Percentiles rank a stretch among this genome's conserved stretches.
phyloP scores from a whole-genome alignment of 2,113 vertebrate genomes.

The Apteryx mantelli region DNA sequence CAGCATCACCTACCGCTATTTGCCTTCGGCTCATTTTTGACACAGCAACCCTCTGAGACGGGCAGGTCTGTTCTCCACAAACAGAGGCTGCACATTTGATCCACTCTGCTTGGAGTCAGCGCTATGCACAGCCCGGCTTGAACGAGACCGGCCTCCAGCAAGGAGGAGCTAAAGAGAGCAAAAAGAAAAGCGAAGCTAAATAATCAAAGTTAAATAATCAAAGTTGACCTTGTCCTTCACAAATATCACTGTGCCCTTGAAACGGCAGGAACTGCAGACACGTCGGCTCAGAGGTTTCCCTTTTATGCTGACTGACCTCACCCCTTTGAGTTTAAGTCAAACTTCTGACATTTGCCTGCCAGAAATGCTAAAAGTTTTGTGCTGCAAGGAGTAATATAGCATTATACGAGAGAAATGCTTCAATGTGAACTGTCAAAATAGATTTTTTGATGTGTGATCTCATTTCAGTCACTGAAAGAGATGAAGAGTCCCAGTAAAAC shows the following conservation, averaged over 20 bases:
- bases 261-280: background rate
- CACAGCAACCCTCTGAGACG: background rate
- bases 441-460: conserved; percentile 33
- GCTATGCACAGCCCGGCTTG: rapidly evolving
- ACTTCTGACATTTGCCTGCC: background rate
- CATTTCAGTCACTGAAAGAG: background rate
- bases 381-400: background rate
- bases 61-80: background rate
- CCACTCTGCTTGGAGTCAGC: background rate
- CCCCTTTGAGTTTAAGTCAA: background rate
- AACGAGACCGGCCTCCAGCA: background rate
- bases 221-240: background rate
- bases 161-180: background rate
- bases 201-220: background rate
- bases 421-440: conserved; percentile 27
- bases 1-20: background rate
- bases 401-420: conserved; percentile 18
- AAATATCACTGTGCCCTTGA: background rate
- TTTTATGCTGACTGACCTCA: background rate
- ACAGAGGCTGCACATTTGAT: background rate
- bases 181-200: background rate
- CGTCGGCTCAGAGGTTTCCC: background rate
- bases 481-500: background rate
- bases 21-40: background rate
- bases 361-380: conserved; percentile 13